Evolutionary conservation across 1,140 invertebrate genomes (phyloP), one percentile per base, ranked within the genome.

Genomic region (Drosophila sturtevanti): DNA sequence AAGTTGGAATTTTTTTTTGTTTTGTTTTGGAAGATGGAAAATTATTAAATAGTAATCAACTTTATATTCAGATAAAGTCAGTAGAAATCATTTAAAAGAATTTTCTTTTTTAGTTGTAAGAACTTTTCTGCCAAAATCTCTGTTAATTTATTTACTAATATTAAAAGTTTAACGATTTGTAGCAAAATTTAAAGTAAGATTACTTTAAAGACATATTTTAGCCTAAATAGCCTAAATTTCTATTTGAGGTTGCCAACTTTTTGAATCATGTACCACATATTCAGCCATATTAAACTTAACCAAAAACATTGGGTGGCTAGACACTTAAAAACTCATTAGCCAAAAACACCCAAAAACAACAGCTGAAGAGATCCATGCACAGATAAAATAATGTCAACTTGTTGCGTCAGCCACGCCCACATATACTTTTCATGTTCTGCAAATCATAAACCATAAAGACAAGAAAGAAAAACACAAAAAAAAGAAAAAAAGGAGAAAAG

Each of bases 251-350:
- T 63, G 69, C 21, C 21, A 37, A 61, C 24, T 51, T 11, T 60
- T 37, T 21, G 6, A 35, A 54, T 41, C 38, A 55, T 54, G 51
- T 72, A 10, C 9, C 12, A 21, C 16, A 48, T 16, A 56, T 12
- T 16, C 11, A n/a, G 16, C 54, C 54, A 56, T 34, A 34, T 27
- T 56, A 16, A 56, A 48, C 7, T 1, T 16, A n/a, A 48, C 44
- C 44, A 48, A 7, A 48, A 48, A 11, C 55, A 31, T 44, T 52
- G 16, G 18, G 24, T n/a, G 18, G 24, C 38, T 12, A 59, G 75
- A 66, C 68, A 77, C 75, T 77, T 77, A 77, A 77, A 77, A 77
- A 77, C 68, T 77, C 75, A 77, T 77, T 77, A 77, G 74, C 52
- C 10, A 62, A 12, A 37, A 48, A 24, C 24, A 24, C 24, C 34